phyloP scores from a whole-genome alignment of 2,797 vertebrate species.

The Cercopithecus neglectus region DNA sequence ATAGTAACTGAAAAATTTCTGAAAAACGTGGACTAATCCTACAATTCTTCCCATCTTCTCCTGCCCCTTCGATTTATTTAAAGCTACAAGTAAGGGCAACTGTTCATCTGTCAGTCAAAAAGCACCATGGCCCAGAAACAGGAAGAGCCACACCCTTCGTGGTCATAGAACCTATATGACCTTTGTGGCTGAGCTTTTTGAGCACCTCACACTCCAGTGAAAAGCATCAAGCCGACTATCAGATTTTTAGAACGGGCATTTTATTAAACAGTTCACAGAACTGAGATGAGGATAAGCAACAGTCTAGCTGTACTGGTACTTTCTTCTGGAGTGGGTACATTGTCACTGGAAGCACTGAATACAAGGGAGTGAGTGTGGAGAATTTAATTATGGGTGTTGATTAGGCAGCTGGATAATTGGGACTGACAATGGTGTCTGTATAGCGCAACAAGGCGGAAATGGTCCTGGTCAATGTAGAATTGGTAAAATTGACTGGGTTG shows the following conservation, averaged over 20 bases:
- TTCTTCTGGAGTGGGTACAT: constrained; percentile 3
- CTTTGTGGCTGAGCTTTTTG: background rate
- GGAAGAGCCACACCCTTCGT: background rate
- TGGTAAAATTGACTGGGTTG: constrained; percentile 12
- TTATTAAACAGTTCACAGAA: constrained; percentile 1
- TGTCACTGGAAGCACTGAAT: constrained; percentile 28
- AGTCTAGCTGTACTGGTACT: background rate
- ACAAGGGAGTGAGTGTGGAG: constrained; percentile 19
- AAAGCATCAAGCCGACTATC: constrained; percentile 10
- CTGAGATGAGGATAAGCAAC: constrained; percentile 1
- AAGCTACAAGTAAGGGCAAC: background rate
- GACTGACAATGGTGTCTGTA: background rate
- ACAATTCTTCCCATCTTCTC: background rate
- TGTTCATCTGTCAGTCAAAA: background rate
- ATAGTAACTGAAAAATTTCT: constrained; percentile 15
- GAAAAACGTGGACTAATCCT: background rate
- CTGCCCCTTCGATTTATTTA: background rate
- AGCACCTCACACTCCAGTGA: background rate
- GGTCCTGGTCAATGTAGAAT: constrained; percentile 6
- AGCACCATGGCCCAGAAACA: background rate
- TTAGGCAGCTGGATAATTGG: constrained; percentile 64
- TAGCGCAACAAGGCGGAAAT: constrained; percentile 42
- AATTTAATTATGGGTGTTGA: constrained; percentile 66
- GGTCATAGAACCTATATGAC: background rate
- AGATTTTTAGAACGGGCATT: background rate